Base-by-base conservation (phyloP, 2,113 vertebrate genomes). In the Lasiurus borealis region DNA sequence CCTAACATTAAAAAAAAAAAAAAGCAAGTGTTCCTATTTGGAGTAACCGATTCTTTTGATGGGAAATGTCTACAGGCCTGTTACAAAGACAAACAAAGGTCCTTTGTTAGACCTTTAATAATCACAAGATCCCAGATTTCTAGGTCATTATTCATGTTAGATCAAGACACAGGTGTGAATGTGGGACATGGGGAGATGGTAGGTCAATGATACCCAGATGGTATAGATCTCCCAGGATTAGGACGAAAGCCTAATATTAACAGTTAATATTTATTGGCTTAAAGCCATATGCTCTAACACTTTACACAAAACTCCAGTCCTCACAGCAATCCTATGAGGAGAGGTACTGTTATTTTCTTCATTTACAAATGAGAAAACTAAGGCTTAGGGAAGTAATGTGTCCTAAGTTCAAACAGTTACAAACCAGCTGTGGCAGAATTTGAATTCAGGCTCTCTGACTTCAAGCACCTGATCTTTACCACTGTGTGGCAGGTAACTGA, bases 1-100 rank as follows among this genome's bases (percentile, higher is more conserved):
- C 36, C 46, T 84, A 77, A 88, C 16, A 31, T 90, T 90, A 40
- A 40, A 96, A 93, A 86, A 85, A 50, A 50, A 91, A 86, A 83
- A 50, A 50, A 59, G 10, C 50, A 77, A 64, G 11, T 48, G n/a
- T 81, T 95, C 40, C 25, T 88, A 36, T 88, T 93, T 92, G 66
- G 21, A 73, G 54, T 71, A n/a, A 4, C 36, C 93, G 75, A 86
- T 76, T 93, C 19, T 96, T 85, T 85, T 77, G 40, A 72, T 87
- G 62, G 54, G 48, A 82, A 94, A 88, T 91, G 18, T 75, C 18
- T 92, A 54, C 21, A 88, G 16, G 12, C 13, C 12, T 48, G 0
- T 94, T 96, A 78, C 57, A 85, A 85, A 96, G 57, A 40, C 66
- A 31, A 93, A 71, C 15, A 50, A 73, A 84, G 1, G 25, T 85